Evolutionary conservation across 1,140 invertebrate genomes (phyloP), one percentile per base, ranked within the genome.

Genomic region (Lethrus apterus): DNA sequence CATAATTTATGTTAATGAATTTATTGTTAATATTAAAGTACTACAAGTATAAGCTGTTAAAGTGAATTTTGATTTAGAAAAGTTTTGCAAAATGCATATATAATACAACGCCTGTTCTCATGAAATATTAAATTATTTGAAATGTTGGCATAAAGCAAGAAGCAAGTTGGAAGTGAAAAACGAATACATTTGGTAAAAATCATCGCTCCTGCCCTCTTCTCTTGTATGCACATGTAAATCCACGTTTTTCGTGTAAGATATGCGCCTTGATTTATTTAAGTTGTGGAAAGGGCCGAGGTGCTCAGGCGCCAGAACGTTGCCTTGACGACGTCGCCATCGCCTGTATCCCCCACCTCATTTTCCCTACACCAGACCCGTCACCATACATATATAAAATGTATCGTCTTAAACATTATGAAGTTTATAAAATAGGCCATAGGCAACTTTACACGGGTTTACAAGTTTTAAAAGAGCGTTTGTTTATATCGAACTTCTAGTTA

Each of bases 221-320:
- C 50, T 59, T 59, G 51, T 57, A 48, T 56, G 52, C 56, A 58
- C 54, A 58, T 58, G 55, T 59, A 59, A 57, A 59, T 56, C 54
- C 50, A 38, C 47, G 52, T 56, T 59, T 59, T 56, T 56, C 57
- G 32, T 51, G 48, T 52, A 59, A 57, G 55, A 59, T 57, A 59
- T 55, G 57, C 48, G 52, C 52, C 51, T 54, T 55, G 51, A 57
- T 59, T 59, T 59, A 58, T 57, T 49, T 56, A 36, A 46, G 45
- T 45, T 52, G 48, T 35, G 35, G 44, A 56, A 43, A 44, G 55
- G 52, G 54, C 49, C 32, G 53, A 51, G 50, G 55, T 58, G 50
- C 46, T 52, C 47, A 54, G 57, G 54, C 54, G 52, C 54, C 55
- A 52, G 47, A 43, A 48, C 45, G 58, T 60, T 58, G 58, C 54